These are phyloP conservation scores for Percina caprodes DNA, from an alignment of 2,113 vertebrate genomes.

Conservation along the genomic window DNA sequence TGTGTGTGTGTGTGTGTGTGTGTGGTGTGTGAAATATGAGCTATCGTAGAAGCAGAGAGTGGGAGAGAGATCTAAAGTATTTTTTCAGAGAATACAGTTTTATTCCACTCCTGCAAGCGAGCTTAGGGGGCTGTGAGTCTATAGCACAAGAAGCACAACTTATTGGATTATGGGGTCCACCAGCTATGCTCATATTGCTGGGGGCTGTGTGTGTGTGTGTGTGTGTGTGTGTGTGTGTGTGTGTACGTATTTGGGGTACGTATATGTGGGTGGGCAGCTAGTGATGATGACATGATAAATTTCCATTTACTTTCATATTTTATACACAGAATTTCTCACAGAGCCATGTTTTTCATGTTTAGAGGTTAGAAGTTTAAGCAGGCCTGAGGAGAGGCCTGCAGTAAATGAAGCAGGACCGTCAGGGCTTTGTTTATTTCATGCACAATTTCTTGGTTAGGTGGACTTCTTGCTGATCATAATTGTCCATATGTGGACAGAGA, in stretches of 20 bases:
- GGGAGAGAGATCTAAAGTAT: constrained; percentile 58
- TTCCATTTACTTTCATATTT: constrained; percentile 54
- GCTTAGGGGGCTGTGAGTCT: constrained; percentile 62
- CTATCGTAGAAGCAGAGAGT: constrained; percentile 22
- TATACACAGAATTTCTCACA: constrained; percentile 16
- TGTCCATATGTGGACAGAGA: constrained; percentile 34
- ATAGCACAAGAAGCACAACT: constrained; percentile 74
- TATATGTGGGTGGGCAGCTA: constrained; percentile 57
- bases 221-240: not conserved
- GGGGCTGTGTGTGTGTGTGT: constrained; percentile 58
- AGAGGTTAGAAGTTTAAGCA: constrained; percentile 47
- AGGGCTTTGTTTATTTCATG: constrained; percentile 42
- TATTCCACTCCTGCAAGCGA: constrained; percentile 57
- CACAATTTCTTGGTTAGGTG: constrained; percentile 29
- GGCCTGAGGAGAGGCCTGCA: constrained; percentile 5
- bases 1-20: too few species aligned
- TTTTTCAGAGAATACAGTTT: constrained; percentile 61
- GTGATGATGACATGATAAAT: constrained; percentile 38
- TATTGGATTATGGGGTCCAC: constrained; percentile 78
- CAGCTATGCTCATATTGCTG: constrained; percentile 67
- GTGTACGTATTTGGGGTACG: not conserved
- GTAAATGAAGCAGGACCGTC: constrained; percentile 12
- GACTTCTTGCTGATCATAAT: constrained; percentile 51
- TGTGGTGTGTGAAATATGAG: too few species aligned
- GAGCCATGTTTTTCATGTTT: constrained; percentile 40